phyloP scores from a whole-genome alignment of 2,888 invertebrate genomes.

The Digitonthophagus gazella region DNA sequence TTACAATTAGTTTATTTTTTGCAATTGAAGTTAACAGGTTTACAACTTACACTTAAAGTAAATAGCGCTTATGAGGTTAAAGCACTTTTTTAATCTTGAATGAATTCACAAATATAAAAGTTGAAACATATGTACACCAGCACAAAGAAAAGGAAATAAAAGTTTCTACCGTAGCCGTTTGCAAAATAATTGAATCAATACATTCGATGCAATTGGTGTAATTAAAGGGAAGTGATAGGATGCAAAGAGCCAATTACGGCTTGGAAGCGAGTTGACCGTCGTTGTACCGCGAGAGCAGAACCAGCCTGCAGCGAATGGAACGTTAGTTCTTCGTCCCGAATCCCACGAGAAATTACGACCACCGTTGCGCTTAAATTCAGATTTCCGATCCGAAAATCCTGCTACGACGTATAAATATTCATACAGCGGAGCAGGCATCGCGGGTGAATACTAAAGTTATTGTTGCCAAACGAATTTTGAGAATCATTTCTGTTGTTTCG shows the following conservation, averaged over 20 bases:
- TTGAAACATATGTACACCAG: too few species aligned
- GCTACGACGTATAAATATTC: slow-evolving; percentile 13
- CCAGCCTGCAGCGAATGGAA: slow-evolving; percentile 5
- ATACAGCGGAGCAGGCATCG: background rate
- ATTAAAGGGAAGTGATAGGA: slow-evolving; percentile 28
- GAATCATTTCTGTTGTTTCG: background rate
- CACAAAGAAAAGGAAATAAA: too few species aligned
- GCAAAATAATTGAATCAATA: slow-evolving; percentile 17
- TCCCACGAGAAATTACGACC: slow-evolving; percentile 13
- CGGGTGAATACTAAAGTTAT: background rate
- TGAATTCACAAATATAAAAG: too few species aligned
- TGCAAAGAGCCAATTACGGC: slow-evolving; percentile 23
- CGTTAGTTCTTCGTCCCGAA: background rate
- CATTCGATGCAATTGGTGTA: slow-evolving; percentile 17
- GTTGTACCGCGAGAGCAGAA: background rate
- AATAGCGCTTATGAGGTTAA: too few species aligned
- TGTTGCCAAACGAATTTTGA: background rate
- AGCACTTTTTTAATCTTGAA: too few species aligned
- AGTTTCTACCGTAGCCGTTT: background rate
- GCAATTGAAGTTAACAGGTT: too few species aligned
- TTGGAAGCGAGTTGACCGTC: slow-evolving; percentile 4
- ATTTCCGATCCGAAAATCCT: slow-evolving; percentile 8
- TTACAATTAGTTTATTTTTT: too few species aligned
- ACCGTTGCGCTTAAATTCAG: slow-evolving; percentile 8
- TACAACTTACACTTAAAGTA: too few species aligned